phyloP scores from a whole-genome alignment of 2,797 vertebrate genomes.

The Platyrinchus mystaceus region DNA sequence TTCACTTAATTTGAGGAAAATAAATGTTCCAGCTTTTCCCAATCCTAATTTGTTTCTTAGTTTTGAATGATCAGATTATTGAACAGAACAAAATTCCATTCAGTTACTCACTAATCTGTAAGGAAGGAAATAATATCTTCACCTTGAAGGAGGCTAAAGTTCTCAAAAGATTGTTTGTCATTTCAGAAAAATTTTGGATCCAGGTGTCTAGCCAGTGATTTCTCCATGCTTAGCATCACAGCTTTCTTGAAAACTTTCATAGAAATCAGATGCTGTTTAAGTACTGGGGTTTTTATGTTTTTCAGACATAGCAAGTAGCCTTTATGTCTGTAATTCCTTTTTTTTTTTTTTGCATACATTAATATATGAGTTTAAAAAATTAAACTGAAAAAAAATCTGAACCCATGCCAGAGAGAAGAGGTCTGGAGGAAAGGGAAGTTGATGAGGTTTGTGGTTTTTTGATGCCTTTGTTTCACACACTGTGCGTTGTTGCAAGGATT shows the following conservation, averaged over 20 bases:
- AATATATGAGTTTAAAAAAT: background rate
- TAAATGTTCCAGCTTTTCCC: slow-evolving; percentile 20
- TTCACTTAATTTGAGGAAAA: background rate
- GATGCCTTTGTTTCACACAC: background rate
- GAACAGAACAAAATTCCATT: slow-evolving; percentile 22
- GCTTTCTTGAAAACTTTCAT: background rate
- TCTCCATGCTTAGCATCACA: background rate
- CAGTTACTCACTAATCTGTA: background rate
- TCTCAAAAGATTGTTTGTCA: background rate
- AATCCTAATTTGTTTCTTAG: slow-evolving; percentile 24
- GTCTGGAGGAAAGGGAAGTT: background rate
- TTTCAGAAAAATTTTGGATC: background rate
- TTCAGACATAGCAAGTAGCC: background rate
- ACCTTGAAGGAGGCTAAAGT: background rate
- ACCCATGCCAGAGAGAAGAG: background rate
- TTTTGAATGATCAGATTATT: slow-evolving; percentile 22
- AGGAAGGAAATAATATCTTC: background rate
- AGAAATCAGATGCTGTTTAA: background rate
- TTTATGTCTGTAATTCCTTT: background rate
- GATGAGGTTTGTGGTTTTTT: background rate
- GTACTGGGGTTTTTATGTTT: background rate
- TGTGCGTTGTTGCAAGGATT: background rate
- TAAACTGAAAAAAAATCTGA: background rate
- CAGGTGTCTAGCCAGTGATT: background rate
- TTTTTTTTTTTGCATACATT: background rate